A percentile compares a stretch with the other conserved stretches of the same genome.
phyloP scores from a whole-genome alignment of 2,797 vertebrate genomes.

The Bucorvus abyssinicus region DNA sequence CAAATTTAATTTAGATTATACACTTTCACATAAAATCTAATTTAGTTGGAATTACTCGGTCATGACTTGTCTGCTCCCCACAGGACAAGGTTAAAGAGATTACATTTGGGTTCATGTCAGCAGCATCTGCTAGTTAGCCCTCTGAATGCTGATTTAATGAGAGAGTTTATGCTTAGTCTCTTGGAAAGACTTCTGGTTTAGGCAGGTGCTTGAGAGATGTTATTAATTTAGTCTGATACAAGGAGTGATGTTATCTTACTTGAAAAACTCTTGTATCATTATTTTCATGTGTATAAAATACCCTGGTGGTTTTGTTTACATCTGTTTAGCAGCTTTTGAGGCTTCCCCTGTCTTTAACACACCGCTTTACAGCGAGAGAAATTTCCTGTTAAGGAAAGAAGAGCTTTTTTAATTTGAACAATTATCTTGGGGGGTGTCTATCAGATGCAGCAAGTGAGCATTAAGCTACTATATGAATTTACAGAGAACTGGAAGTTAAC shows the following conservation, averaged over 20 bases:
- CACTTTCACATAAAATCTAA: conserved; percentile 81
- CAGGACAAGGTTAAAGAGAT: conserved; percentile 93
- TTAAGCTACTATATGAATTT: neutral
- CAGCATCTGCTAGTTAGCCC: conserved; percentile 82
- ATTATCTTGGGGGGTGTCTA: neutral
- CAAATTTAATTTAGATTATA: conserved; percentile 76
- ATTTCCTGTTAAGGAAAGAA: neutral
- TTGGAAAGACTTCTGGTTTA: conserved; percentile 80
- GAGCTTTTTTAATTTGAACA: neutral
- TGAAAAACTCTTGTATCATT: conserved; percentile 2
- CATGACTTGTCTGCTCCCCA: conserved; percentile 83
- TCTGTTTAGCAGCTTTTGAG: neutral
- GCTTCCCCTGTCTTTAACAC: neutral
- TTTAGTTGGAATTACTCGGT: conserved; percentile 82
- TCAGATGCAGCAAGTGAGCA: neutral
- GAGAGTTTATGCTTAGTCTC: conserved; percentile 84
- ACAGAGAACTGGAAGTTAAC: neutral
- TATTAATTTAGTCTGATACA: conserved; percentile 65
- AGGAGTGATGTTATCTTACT: conserved; percentile 16
- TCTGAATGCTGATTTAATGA: conserved; percentile 86
- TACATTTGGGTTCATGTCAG: conserved; percentile 86
- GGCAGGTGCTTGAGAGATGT: conserved; percentile 72
- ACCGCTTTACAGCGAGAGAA: neutral
- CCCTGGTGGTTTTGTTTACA: conserved; percentile 4
- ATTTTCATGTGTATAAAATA: neutral